Percentiles rank a stretch among this genome's conserved stretches.
phyloP scores from a whole-genome alignment of 2,113 vertebrate genomes.

The Gopherus evgoodei region DNA sequence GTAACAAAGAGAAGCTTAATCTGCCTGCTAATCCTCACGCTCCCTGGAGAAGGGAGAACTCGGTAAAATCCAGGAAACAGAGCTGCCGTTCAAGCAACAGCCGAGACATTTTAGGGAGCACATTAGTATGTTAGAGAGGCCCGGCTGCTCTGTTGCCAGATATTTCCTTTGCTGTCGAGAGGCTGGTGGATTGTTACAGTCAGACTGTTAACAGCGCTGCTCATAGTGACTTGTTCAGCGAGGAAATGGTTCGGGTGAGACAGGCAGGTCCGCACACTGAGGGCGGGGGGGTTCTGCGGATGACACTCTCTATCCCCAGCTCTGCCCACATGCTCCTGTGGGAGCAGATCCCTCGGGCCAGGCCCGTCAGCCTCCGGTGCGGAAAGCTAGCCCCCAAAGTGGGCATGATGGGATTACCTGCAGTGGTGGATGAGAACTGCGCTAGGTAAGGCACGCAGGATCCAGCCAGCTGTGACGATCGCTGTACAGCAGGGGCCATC shows the following conservation, averaged over 20 bases:
- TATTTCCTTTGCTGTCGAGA: not conserved
- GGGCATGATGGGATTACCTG: too few species aligned
- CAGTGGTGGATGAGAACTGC: too few species aligned
- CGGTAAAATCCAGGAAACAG: not conserved
- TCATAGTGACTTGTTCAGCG: not conserved
- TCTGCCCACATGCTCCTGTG: too few species aligned
- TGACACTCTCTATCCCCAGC: too few species aligned
- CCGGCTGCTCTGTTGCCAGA: not conserved
- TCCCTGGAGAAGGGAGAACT: not conserved
- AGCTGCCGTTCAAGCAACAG: not conserved
- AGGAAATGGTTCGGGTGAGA: not conserved
- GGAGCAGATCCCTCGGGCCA: too few species aligned
- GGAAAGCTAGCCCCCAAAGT: too few species aligned
- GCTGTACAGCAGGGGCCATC: too few species aligned
- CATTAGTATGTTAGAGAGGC: not conserved
- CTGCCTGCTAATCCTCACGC: slow-evolving; percentile 2
- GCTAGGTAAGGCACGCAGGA: too few species aligned
- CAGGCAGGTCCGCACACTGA: too few species aligned
- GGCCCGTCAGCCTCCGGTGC: too few species aligned
- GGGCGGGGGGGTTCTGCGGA: too few species aligned
- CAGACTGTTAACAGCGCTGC: not conserved
- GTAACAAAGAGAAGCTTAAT: slow-evolving; percentile 12
- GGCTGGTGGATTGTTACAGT: not conserved
- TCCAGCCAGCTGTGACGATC: too few species aligned
- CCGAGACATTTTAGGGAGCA: not conserved